Percentiles rank a stretch among this genome's conserved stretches.
phyloP scores from a whole-genome alignment of 2,797 vertebrate species.

The Petrocephalus schoutedeni region DNA sequence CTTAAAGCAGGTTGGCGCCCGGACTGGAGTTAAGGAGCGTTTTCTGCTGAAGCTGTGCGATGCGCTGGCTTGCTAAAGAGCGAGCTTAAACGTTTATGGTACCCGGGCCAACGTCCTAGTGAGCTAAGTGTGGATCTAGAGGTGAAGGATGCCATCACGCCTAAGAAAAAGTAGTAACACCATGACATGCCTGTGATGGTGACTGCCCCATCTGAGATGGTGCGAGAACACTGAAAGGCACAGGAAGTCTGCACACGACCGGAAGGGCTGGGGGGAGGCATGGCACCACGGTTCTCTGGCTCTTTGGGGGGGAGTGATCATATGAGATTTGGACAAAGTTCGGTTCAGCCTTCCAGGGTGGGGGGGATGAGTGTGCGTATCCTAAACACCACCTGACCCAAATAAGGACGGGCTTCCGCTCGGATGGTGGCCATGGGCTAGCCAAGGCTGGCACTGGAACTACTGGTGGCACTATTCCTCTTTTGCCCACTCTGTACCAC shows the following conservation, averaged over 20 bases:
- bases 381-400: slow-evolving; percentile 19
- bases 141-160: not conserved
- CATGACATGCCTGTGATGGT: not conserved
- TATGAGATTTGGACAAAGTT: not conserved
- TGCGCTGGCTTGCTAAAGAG: not conserved
- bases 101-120: not conserved
- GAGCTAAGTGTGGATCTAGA: not conserved
- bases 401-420: slow-evolving; percentile 29
- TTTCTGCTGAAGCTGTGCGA: not conserved
- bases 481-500: slow-evolving; percentile 81
- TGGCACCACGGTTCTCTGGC: not conserved
- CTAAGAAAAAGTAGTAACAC: not conserved
- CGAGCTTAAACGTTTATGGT: not conserved
- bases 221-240: slow-evolving; percentile 15
- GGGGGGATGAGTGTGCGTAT: not conserved
- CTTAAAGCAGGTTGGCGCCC: not conserved
- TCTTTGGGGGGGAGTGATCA: not conserved
- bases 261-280: not conserved
- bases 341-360: not conserved
- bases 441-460: slow-evolving; percentile 86
- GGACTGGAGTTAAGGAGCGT: not conserved
- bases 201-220: not conserved
- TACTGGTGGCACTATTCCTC: slow-evolving; percentile 86
- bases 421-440: slow-evolving; percentile 49
- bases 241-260: not conserved